Percentiles rank a stretch among this genome's conserved stretches.
Evolutionary conservation across 2,888 invertebrate species (phyloP).

Genomic region (Hymenopus coronatus): DNA sequence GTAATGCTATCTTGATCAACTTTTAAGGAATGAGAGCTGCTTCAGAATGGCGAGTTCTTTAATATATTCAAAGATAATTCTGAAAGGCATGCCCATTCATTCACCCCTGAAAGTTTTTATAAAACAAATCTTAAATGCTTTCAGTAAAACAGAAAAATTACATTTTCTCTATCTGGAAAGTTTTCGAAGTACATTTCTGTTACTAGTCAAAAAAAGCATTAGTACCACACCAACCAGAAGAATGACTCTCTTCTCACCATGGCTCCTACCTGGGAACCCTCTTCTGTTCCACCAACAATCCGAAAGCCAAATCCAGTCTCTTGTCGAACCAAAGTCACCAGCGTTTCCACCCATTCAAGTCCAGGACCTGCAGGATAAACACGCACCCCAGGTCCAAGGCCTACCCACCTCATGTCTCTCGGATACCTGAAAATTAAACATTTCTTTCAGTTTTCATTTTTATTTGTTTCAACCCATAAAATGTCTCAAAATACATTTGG

Average conservation of each 20-base stretch:
- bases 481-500: too few species aligned
- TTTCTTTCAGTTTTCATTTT: not conserved
- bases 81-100: too few species aligned
- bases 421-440: slow-evolving; percentile 41
- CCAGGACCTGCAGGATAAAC: slow-evolving; percentile 44
- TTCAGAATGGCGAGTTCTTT: too few species aligned
- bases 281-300: slow-evolving; percentile 96
- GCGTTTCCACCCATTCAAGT: slow-evolving; percentile 59
- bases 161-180: not conserved
- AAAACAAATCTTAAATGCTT: too few species aligned
- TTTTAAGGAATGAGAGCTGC: not conserved
- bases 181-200: not conserved
- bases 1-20: not conserved
- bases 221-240: not conserved
- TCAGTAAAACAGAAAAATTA: too few species aligned
- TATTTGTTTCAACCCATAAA: too few species aligned
- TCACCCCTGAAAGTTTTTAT: too few species aligned
- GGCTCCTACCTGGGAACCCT: slow-evolving; percentile 78
- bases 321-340: slow-evolving; percentile 82
- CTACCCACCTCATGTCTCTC: slow-evolving; percentile 40
- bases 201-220: not conserved
- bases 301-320: slow-evolving; percentile 96
- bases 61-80: too few species aligned
- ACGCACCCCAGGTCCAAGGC: slow-evolving; percentile 32
- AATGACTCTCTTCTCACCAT: slow-evolving; percentile 35